Evolutionary conservation across 2,888 invertebrate species (phyloP).

Genomic region (Heterodera filipjevi): DNA sequence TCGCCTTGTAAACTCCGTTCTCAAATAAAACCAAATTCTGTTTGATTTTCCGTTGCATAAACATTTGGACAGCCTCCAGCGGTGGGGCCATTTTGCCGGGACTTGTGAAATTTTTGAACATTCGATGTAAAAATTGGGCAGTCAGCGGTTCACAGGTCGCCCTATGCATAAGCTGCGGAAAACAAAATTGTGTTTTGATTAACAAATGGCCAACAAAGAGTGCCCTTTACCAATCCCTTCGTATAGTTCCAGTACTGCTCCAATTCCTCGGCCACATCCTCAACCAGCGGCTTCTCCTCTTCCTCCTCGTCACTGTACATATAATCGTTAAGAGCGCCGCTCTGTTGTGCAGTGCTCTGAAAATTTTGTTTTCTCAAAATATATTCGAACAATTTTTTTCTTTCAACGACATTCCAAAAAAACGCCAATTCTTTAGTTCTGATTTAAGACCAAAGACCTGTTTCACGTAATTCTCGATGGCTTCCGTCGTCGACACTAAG

Average conservation of each 20-base stretch:
- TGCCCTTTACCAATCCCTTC: slow-evolving; percentile 42
- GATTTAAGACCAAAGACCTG: slow-evolving; percentile 3
- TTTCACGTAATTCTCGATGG: slow-evolving; percentile 31
- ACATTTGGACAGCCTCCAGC: slow-evolving; percentile 54
- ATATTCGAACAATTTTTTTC: too few relatives aligned
- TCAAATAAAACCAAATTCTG: slow-evolving; percentile 52
- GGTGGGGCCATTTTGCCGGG: slow-evolving; percentile 50
- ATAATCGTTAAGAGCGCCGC: slow-evolving; percentile 25
- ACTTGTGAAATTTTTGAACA: slow-evolving; percentile 55
- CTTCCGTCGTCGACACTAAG: slow-evolving; percentile 20
- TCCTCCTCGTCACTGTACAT: slow-evolving; percentile 37
- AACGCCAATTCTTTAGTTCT: too few relatives aligned
- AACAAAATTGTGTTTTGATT: neutral
- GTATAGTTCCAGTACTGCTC: slow-evolving; percentile 64
- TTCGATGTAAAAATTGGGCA: slow-evolving; percentile 52
- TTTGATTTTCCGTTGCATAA: slow-evolving; percentile 59
- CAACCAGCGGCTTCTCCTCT: slow-evolving; percentile 38
- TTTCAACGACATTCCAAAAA: too few relatives aligned
- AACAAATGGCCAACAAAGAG: neutral
- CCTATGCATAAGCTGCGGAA: slow-evolving; percentile 28
- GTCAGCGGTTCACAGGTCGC: slow-evolving; percentile 38
- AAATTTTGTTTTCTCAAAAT: too few relatives aligned
- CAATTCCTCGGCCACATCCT: slow-evolving; percentile 49
- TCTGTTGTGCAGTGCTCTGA: neutral
- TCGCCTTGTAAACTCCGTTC: slow-evolving; percentile 51